These are phyloP conservation scores for Amphilophus citrinellus DNA, from an alignment of 2,113 vertebrate species.

Conservation along the genomic window DNA sequence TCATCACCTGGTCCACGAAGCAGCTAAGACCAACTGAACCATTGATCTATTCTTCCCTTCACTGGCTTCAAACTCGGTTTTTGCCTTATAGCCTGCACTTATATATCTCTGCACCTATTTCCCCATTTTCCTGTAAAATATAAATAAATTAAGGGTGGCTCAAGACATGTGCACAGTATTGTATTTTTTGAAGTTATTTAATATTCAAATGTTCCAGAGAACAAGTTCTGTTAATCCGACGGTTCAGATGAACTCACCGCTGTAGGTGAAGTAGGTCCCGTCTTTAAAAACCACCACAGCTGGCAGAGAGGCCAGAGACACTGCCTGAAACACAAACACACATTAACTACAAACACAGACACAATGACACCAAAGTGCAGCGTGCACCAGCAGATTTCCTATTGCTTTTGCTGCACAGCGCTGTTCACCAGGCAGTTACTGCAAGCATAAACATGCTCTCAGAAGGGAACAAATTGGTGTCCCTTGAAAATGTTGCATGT, in stretches of 20 bases:
- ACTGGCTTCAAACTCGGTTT: background rate
- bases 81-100: too few relatives aligned
- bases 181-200: background rate
- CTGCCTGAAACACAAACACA: constrained; percentile 76
- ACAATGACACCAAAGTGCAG: too few relatives aligned
- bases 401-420: too few relatives aligned
- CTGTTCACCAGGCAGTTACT: too few relatives aligned
- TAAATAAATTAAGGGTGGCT: background rate
- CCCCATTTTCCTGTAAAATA: too few relatives aligned
- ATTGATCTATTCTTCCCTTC: background rate
- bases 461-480: background rate
- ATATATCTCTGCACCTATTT: too few relatives aligned
- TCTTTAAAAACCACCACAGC: constrained; percentile 95
- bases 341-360: background rate
- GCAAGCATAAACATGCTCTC: background rate
- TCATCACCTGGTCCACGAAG: background rate
- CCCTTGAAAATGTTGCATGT: background rate
- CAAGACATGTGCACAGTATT: background rate
- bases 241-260: constrained; percentile 82
- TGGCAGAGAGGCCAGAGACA: constrained; percentile 86
- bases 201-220: background rate
- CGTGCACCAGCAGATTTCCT: too few relatives aligned
- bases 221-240: background rate
- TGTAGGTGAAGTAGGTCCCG: constrained; percentile 86
- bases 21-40: background rate